Evolutionary conservation across 2,113 vertebrate genomes (phyloP), one percentile per base, ranked within the genome.

Genomic region (Callaeas wilsoni): DNA sequence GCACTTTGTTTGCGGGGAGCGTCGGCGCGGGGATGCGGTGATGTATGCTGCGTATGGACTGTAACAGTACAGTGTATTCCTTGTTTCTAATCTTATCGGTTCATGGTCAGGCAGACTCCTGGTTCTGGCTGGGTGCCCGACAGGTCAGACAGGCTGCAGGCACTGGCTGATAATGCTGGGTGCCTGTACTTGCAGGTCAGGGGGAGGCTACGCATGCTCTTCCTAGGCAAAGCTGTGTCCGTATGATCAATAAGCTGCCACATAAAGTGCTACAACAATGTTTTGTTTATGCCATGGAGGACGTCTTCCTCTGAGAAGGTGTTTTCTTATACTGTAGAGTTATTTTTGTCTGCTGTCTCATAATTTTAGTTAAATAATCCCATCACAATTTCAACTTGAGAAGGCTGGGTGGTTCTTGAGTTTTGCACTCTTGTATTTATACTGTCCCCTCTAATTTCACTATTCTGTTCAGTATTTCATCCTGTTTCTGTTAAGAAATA

Each of bases 71-170:
- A 9, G 46, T 57, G 44, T 90, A 90, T 85, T 89, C 70, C 90
- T 87, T 62, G 53, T 80, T 91, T 35, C 70, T 93, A 55, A 91
- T 92, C 88, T 93, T 87, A 91, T 47, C 91, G 18, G 64, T 33
- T 93, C 41, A 1, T 83, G 30, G 70, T 87, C 49, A 30, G 70
- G 63, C 60, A 64, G 92, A 17, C 33, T 93, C 35, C 64, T 37
- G 27, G 62, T n/a, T 42, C 63, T 91, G 87, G 79, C 70, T 8
- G 8, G 57, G 49, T 82, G 95, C 94, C 80, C 80, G 79, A 14
- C 77, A 60, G 90, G 83, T 96, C 91, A 49, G 79, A 39, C 33
- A 8, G 23, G 67, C 73, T 32, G 69, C 46, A 29, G 23, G 30
- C 12, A 4, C 49, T 44, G 42, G 71, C 49, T 47, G 81, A 44